Evolutionary conservation across 2,888 invertebrate genomes (phyloP).

Genomic region (Ectemnius cavifrons): DNA sequence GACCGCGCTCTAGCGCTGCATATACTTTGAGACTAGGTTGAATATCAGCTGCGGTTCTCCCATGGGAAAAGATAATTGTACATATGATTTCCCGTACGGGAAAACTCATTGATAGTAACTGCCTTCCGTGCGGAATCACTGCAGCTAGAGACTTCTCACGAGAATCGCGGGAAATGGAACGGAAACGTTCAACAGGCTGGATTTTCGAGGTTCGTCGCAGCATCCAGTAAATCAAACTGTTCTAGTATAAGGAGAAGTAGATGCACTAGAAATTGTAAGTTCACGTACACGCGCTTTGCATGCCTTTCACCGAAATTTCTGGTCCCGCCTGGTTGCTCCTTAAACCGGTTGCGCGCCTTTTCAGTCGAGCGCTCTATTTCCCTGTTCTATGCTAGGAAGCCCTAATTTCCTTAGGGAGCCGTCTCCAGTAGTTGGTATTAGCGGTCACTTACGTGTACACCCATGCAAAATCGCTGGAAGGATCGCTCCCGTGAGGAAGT

Average conservation of each 20-base stretch:
- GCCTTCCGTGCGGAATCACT: background rate
- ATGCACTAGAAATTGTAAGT: background rate
- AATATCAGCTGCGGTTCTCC: too few species aligned
- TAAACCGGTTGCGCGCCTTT: conserved; percentile 3
- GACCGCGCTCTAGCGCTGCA: too few species aligned
- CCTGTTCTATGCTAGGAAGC: too few species aligned
- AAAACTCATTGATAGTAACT: background rate
- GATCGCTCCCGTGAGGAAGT: conserved; percentile 8
- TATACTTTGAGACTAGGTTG: too few species aligned
- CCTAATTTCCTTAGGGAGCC: too few species aligned
- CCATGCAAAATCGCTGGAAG: conserved; percentile 57
- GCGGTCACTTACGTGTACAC: conserved; percentile 58
- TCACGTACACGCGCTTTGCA: conserved; percentile 5
- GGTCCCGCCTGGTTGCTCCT: background rate
- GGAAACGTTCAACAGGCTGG: conserved; percentile 13
- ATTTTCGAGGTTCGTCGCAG: background rate
- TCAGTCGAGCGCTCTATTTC: background rate
- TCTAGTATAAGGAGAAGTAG: background rate
- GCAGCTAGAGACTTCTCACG: background rate
- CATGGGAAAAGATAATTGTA: too few species aligned
- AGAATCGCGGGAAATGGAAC: conserved; percentile 27
- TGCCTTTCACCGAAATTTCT: conserved; percentile 25
- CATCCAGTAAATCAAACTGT: background rate
- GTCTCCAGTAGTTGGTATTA: too few species aligned
- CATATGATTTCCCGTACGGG: background rate